Base-by-base conservation (phyloP, 2,797 vertebrate species). In the Orestias chungarensis region DNA sequence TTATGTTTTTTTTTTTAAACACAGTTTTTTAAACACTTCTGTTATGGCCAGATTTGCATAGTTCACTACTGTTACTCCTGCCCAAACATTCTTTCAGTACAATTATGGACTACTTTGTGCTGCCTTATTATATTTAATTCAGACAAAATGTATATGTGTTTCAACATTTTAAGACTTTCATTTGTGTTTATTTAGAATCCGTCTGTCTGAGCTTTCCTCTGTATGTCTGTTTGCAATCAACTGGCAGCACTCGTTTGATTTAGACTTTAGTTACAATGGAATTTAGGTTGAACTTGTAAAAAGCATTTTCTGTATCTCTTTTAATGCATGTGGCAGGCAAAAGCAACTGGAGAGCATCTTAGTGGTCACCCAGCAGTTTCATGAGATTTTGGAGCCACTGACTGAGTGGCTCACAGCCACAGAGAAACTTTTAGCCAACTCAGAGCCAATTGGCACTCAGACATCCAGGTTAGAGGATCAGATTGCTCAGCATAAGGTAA, bases 301-400 rank as follows among this genome's bases (percentile, higher is more conserved):
- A 6, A 33, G 9, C 4, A n/a, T 66, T 23, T 33, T 25, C 23
- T 66, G 20, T 17, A 17, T 15, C 29, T 33, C 31, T n/a, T 50
- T 15, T 49, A 50, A 38, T 79, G 2, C 68, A 62, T 79, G 20
- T 75, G 12, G 1, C 79, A 99, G 98, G 92, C 97, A 96, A 73
- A 96, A 95, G 74, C 98, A 99, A 83, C 84, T 99, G 79, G 96
- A 99, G 91, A 95, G 94, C 77, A 99, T 98, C 93, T 94, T 95
- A 0, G 95, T 96, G 84, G 97, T 99, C 64, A 98, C 97, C 0
- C 96, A 98, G 90, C 96, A 99, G 88, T 99, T 99, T 89, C 96
- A 99, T 0, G 97, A 99, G 85, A 96, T 95, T 46, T 86, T 99
- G 71, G 97, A 99, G 89, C 98, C 97, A 0, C 84, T 99, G 90